Evolutionary conservation across 2,888 invertebrate species (phyloP).

Genomic region (Plutella xylostella): DNA sequence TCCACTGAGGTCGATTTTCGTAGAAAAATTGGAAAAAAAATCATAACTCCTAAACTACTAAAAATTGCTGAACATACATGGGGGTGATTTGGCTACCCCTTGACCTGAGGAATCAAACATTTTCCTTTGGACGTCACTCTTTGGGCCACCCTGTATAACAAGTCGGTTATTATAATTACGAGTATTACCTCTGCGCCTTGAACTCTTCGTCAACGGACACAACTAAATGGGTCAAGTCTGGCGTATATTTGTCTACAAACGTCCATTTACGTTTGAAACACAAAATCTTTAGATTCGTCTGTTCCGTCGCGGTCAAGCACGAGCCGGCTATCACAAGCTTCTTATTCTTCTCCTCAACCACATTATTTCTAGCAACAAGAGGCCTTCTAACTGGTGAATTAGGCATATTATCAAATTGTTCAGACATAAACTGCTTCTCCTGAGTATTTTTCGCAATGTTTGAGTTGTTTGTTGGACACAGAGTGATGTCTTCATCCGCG

Average conservation of each 20-base stretch:
- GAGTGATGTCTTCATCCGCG: slow-evolving; percentile 36
- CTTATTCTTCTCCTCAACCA: slow-evolving; percentile 14
- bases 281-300: slow-evolving; percentile 31
- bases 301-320: slow-evolving; percentile 33
- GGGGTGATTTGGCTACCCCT: no score
- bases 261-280: slow-evolving; percentile 37
- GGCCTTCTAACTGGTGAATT: slow-evolving; percentile 24
- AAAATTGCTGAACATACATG: no score
- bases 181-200: slow-evolving; percentile 47
- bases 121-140: no score
- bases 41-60: no score
- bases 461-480: slow-evolving; percentile 31
- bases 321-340: slow-evolving; percentile 44
- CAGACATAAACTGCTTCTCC: slow-evolving; percentile 47
- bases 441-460: slow-evolving; percentile 40
- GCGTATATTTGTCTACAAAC: slow-evolving; percentile 41
- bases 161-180: no score
- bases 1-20: no score
- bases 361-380: slow-evolving; percentile 18
- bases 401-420: slow-evolving; percentile 44
- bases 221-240: slow-evolving; percentile 52
- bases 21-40: no score
- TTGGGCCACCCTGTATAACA: no score
- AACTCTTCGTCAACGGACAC: slow-evolving; percentile 54
- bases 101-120: no score